Conservation (phyloP, 2,113 vertebrate species). For the western clawed frog (Xenopus tropicalis) region DNA sequence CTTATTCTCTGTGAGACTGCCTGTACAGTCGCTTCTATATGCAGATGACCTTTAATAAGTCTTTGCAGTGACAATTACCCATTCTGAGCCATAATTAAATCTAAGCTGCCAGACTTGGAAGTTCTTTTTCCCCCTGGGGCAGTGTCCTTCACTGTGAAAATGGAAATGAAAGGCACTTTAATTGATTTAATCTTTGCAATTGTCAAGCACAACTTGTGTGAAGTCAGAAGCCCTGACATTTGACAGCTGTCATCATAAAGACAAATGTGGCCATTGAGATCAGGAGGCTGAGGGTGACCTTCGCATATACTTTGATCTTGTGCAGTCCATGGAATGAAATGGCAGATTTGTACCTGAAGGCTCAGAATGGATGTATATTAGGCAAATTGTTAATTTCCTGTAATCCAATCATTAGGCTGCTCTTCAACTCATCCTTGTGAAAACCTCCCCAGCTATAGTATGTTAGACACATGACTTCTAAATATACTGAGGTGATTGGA, state of each 20-base stretch:
- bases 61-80: constrained; percentile 29
- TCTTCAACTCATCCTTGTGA: too few relatives aligned
- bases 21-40: constrained; percentile 1
- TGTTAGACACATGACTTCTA: too few relatives aligned
- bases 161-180: constrained; percentile 42
- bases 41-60: constrained; percentile 31
- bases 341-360: constrained; percentile 4
- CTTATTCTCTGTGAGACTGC: not conserved
- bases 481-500: too few relatives aligned
- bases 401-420: too few relatives aligned
- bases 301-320: not conserved
- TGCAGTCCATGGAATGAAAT: constrained; percentile 21
- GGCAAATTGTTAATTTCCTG: too few relatives aligned
- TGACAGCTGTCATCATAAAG: constrained; percentile 30
- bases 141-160: constrained; percentile 39
- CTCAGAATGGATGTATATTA: constrained; percentile 9
- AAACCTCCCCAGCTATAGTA: too few relatives aligned
- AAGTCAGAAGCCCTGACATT: constrained; percentile 31
- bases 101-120: constrained; percentile 9
- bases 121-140: constrained; percentile 23
- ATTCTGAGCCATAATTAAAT: constrained; percentile 28
- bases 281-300: constrained; percentile 21
- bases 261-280: constrained; percentile 29
- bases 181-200: constrained; percentile 40
- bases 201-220: constrained; percentile 34